These are phyloP conservation scores for Thalassophryne amazonica DNA, from an alignment of 2,797 vertebrate species.

Conservation along the genomic window DNA sequence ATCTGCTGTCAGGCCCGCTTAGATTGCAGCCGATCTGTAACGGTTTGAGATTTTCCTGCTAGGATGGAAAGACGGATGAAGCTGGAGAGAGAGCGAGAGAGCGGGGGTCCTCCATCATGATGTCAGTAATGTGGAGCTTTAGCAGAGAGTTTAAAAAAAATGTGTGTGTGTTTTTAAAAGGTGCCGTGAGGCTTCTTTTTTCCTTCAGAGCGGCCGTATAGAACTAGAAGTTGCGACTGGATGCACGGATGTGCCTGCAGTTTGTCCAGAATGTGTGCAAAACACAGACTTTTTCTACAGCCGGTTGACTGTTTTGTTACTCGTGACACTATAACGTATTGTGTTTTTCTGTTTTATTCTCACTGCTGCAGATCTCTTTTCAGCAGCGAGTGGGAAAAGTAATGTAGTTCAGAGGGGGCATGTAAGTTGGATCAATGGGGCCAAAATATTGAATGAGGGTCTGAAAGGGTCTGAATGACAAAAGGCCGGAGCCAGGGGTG, in stretches of 20 bases:
- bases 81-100: constrained; percentile 16
- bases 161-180: constrained; percentile 69
- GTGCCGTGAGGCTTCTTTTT: constrained; percentile 70
- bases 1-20: too few relatives aligned
- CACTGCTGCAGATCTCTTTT: constrained; percentile 45
- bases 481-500: constrained; percentile 56
- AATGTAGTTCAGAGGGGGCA: constrained; percentile 69
- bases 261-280: constrained; percentile 28
- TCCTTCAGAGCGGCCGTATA: constrained; percentile 65
- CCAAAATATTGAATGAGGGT: constrained; percentile 73
- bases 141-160: constrained; percentile 50
- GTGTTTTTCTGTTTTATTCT: constrained; percentile 38
- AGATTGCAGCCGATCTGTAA: too few relatives aligned
- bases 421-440: constrained; percentile 69
- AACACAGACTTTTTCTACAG: constrained; percentile 37
- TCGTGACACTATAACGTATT: constrained; percentile 67
- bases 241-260: constrained; percentile 9
- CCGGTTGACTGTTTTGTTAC: constrained; percentile 64
- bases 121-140: constrained; percentile 61
- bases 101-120: constrained; percentile 59
- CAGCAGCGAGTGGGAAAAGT: constrained; percentile 62
- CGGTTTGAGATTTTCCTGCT: constrained; percentile 34
- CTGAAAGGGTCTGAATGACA: constrained; percentile 71
- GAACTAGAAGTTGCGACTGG: constrained; percentile 15
- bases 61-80: constrained; percentile 30